Evolutionary conservation across 1,140 invertebrate genomes (phyloP).

Genomic region (Reticulitermes speratus): DNA sequence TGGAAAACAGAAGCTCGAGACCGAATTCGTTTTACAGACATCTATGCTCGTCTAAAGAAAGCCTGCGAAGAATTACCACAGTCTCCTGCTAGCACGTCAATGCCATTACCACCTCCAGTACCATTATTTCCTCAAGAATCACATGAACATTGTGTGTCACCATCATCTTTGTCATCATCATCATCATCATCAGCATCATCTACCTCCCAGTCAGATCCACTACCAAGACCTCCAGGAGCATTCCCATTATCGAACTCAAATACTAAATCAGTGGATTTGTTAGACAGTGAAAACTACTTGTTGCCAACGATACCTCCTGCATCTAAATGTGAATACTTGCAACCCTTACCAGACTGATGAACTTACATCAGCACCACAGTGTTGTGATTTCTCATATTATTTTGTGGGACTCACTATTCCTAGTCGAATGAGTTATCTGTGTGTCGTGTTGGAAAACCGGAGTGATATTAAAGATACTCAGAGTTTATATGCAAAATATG

Average conservation of each 20-base stretch:
- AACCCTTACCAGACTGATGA: constrained; percentile 50
- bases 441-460: too few relatives aligned
- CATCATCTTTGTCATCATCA: background rate
- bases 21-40: constrained; percentile 70
- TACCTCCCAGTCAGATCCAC: background rate
- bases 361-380: too few relatives aligned
- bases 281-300: constrained; percentile 60
- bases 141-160: background rate
- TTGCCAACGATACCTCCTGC: constrained; percentile 51
- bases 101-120: background rate
- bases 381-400: too few relatives aligned
- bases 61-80: background rate
- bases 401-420: too few relatives aligned
- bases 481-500: too few relatives aligned
- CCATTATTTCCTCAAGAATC: background rate
- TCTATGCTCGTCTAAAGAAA: constrained; percentile 51
- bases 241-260: constrained; percentile 15
- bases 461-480: too few relatives aligned
- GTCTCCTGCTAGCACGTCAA: background rate
- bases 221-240: constrained; percentile 23
- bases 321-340: constrained; percentile 55
- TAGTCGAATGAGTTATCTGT: too few relatives aligned
- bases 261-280: constrained; percentile 46
- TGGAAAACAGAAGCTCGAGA: constrained; percentile 83
- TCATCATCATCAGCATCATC: background rate